Evolutionary conservation across 2,888 invertebrate genomes (phyloP), one percentile per base, ranked within the genome.

Genomic region (Aethes cnicana): DNA sequence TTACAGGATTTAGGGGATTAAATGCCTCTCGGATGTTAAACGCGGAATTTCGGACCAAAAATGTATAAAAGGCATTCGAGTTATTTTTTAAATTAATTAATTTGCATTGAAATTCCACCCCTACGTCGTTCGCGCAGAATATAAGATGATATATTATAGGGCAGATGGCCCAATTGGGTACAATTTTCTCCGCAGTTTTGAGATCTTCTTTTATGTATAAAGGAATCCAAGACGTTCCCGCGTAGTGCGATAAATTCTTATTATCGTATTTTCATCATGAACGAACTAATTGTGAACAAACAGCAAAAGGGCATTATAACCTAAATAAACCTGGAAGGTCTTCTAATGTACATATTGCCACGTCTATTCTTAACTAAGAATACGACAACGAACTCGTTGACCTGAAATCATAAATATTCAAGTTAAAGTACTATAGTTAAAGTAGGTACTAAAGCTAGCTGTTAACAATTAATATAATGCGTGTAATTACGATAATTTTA

Each of bases 1-100:
- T 79, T 70, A 69, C 69, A 70, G 73, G 72, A 74, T 78, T 72
- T 65, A 65, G 61, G 58, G 69, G 71, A 77, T 81, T 75, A 77
- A 69, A 69, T 55, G 62, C 63, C 69, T 58, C 57, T 68, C 68
- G 68, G 66, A 76, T 70, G 79, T 73, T 73, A 74, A 74, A 71
- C 61, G 67, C 66, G 58, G 72, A 74, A 75, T 79, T 78, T 71
- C 53, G 56, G 58, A 54, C 55, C 56, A 62, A 61, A 70, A 69
- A 74, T 55, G 66, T 69, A 62, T 66, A 60, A 57, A 59, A 33
- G 44, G 54, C 61, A 62, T 68, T 61, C 57, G 59, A 56, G 62
- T 66, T 65, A 70, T 72, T 76, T 72, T 63, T 59, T 62, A 74
- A 77, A 80, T 78, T 76, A 74, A 68, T 67, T 72, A 59, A 77